Evolutionary conservation across 2,888 invertebrate genomes (phyloP).

Genomic region (Rhamnusium bicolor): DNA sequence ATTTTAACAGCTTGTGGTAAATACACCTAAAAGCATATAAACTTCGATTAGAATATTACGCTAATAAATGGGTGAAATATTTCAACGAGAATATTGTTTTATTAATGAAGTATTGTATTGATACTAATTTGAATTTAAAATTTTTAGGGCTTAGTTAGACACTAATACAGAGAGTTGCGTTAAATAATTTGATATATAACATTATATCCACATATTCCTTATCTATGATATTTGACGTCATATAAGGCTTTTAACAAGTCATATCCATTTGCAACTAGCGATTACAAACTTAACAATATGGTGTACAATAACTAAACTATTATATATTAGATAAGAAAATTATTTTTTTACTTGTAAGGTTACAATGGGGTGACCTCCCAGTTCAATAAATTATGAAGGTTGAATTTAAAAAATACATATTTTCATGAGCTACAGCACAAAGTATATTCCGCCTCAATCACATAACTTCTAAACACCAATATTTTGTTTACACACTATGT

Average conservation of each 20-base stretch:
- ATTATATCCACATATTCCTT: not conserved
- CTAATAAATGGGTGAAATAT: not conserved
- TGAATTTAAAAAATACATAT: too few relatives aligned
- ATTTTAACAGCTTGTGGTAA: too few relatives aligned
- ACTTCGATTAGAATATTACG: not conserved
- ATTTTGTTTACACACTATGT: too few relatives aligned
- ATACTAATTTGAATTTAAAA: constrained; percentile 6
- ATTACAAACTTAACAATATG: not conserved
- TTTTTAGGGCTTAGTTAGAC: not conserved
- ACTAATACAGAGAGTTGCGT: not conserved
- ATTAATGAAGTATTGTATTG: not conserved
- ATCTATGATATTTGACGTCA: not conserved
- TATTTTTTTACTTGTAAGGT: not conserved
- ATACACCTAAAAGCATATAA: not conserved
- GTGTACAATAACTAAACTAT: not conserved
- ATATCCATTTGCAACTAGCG: not conserved
- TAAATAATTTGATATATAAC: not conserved
- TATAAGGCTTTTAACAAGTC: too few relatives aligned
- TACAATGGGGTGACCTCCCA: not conserved
- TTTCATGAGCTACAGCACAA: too few relatives aligned
- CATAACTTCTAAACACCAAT: too few relatives aligned
- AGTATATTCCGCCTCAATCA: too few relatives aligned
- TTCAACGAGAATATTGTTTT: not conserved
- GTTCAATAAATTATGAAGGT: too few relatives aligned
- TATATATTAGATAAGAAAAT: too few relatives aligned